phyloP scores from a whole-genome alignment of 2,113 vertebrate species.

The Aegotheles bennettii region DNA sequence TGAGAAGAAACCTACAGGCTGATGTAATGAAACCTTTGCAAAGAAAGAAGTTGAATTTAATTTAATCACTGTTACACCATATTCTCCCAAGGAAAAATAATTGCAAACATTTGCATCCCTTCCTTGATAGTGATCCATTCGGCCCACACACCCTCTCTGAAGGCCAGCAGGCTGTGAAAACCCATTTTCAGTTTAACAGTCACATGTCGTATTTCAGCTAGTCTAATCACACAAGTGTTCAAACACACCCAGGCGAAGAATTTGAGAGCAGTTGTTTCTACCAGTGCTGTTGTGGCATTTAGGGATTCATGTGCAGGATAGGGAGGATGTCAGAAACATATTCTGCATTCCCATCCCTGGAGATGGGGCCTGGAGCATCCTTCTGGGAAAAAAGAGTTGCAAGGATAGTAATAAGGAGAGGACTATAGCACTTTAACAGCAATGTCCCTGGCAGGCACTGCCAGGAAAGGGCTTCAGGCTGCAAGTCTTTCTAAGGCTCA shows the following conservation, averaged over 20 bases:
- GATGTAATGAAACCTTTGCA: not conserved
- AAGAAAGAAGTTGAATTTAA: not conserved
- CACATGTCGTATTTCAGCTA: not conserved
- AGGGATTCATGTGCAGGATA: not conserved
- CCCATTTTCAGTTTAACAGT: not conserved
- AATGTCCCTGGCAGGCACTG: not conserved
- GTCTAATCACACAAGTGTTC: not conserved
- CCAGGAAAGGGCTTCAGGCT: not conserved
- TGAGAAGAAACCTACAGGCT: not conserved
- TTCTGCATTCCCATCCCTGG: not conserved
- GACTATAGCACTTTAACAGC: not conserved
- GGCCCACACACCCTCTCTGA: not conserved
- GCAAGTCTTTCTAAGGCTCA: not conserved
- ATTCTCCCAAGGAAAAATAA: not conserved
- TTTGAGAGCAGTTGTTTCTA: fast-evolving
- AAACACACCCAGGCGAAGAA: not conserved
- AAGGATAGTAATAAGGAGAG: fast-evolving
- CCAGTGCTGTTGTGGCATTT: not conserved
- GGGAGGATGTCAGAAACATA: not conserved
- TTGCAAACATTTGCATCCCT: not conserved
- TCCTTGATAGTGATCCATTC: not conserved
- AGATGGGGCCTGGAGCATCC: not conserved
- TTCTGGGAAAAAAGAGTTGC: not conserved
- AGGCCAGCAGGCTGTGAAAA: not conserved
- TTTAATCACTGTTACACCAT: not conserved